Evolutionary conservation across 2,888 invertebrate genomes (phyloP).

Genomic region (Nephrotoma guestfalica): DNA sequence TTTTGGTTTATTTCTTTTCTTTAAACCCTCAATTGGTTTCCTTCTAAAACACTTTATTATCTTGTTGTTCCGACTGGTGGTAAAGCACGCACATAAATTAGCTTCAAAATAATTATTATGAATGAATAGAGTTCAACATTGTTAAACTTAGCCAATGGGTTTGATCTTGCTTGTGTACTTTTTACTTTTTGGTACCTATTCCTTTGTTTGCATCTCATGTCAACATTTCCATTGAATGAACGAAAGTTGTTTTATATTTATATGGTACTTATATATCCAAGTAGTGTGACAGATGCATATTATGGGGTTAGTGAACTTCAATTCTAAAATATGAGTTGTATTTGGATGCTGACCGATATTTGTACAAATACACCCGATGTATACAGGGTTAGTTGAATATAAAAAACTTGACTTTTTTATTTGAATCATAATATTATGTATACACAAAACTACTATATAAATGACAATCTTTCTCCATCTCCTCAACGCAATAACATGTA

Average conservation of each 20-base stretch:
- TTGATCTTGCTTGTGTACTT: neutral
- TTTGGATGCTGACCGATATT: neutral
- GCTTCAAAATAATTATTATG: neutral
- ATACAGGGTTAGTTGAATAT: neutral
- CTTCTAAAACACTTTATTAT: neutral
- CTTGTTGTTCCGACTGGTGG: neutral
- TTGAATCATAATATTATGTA: neutral
- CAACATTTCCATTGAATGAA: neutral
- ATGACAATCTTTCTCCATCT: neutral
- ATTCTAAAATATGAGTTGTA: neutral
- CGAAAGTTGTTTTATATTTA: neutral
- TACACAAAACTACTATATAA: neutral
- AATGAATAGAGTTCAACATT: neutral
- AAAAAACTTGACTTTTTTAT: neutral
- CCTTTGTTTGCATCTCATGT: neutral
- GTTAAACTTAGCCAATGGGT: neutral
- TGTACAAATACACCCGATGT: neutral
- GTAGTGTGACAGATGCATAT: neutral
- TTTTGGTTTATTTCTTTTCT: neutral
- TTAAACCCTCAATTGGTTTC: neutral
- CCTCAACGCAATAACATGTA: neutral
- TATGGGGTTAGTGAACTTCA: neutral
- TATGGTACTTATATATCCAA: neutral
- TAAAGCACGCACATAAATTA: neutral
- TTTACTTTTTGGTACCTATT: neutral